Evolutionary conservation across 1,140 invertebrate genomes (phyloP).

Genomic region (Ctenoplectra terminalis): DNA sequence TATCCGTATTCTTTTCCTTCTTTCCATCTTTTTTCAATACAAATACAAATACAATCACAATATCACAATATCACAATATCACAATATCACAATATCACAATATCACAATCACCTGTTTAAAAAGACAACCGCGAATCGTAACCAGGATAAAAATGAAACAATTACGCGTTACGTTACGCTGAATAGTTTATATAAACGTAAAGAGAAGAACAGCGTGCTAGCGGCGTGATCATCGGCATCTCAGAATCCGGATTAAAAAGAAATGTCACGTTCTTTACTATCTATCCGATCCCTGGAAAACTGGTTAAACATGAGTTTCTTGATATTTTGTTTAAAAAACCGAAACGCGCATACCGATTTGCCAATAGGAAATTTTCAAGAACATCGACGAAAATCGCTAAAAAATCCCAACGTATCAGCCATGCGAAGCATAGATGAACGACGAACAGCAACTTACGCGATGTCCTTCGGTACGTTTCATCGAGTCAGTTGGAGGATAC

Average conservation of each 20-base stretch:
- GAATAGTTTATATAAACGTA: too few species aligned
- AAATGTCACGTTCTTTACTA: neutral
- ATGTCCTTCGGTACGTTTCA: conserved; percentile 50
- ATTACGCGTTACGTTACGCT: too few species aligned
- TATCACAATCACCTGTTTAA: neutral
- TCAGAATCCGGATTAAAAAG: too few species aligned
- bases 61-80: too few species aligned
- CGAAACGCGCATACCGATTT: conserved; percentile 60
- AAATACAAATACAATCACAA: too few species aligned
- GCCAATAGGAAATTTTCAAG: conserved; percentile 59
- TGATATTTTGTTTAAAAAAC: neutral
- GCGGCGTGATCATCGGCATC: too few species aligned
- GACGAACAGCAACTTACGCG: conserved; percentile 24
- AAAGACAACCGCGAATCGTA: neutral
- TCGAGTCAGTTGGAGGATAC: too few species aligned
- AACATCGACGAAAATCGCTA: conserved; percentile 52
- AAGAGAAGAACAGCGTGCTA: too few species aligned
- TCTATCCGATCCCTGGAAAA: neutral
- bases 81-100: too few species aligned
- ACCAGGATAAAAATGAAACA: neutral
- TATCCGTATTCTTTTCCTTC: too few species aligned
- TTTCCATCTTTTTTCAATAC: too few species aligned
- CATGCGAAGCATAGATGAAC: conserved; percentile 35
- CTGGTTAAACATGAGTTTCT: neutral
- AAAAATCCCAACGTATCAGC: conserved; percentile 36